Conservation (phyloP, 2,797 vertebrate species). For the Rhinichthys osculus region DNA sequence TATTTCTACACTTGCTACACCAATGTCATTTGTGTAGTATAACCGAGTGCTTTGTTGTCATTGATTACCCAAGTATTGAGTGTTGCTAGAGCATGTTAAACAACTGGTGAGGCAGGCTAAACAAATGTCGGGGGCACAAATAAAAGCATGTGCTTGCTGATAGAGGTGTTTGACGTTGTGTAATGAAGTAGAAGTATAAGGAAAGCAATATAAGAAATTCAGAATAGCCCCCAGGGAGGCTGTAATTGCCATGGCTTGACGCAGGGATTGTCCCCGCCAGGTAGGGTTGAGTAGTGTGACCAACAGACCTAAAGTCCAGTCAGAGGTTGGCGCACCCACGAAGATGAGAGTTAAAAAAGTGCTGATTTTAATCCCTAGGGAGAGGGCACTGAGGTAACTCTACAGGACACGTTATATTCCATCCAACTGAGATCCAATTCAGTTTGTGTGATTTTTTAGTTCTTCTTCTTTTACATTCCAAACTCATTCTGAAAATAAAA, state of each 20-base stretch:
- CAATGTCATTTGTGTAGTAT: conserved; percentile 2
- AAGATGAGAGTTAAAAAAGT: conserved; percentile 34
- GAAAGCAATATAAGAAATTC: not conserved
- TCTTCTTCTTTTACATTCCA: not conserved
- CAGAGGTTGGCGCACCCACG: conserved; percentile 34
- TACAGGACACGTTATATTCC: conserved; percentile 9
- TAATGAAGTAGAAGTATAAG: conserved; percentile 34
- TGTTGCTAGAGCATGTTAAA: conserved; percentile 8
- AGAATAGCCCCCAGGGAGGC: conserved; percentile 30
- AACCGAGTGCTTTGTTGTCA: conserved; percentile 20
- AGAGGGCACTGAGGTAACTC: conserved; percentile 14
- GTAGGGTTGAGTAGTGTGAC: conserved; percentile 26
- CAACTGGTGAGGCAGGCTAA: conserved; percentile 7
- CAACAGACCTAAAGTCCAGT: conserved; percentile 37
- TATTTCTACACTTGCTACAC: not conserved
- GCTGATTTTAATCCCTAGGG: conserved; percentile 29
- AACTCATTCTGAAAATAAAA: conserved; percentile 7
- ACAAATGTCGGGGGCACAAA: not conserved
- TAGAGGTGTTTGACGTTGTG: not conserved
- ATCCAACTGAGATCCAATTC: not conserved
- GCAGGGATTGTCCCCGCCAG: conserved; percentile 36
- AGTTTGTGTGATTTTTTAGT: not conserved
- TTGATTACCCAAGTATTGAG: conserved; percentile 7
- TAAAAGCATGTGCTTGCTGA: not conserved
- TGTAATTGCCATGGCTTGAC: conserved; percentile 39